Percentiles rank a stretch among this genome's conserved stretches.
Conservation (phyloP, 2,113 vertebrate species). For the Engraulis encrasicolus region DNA sequence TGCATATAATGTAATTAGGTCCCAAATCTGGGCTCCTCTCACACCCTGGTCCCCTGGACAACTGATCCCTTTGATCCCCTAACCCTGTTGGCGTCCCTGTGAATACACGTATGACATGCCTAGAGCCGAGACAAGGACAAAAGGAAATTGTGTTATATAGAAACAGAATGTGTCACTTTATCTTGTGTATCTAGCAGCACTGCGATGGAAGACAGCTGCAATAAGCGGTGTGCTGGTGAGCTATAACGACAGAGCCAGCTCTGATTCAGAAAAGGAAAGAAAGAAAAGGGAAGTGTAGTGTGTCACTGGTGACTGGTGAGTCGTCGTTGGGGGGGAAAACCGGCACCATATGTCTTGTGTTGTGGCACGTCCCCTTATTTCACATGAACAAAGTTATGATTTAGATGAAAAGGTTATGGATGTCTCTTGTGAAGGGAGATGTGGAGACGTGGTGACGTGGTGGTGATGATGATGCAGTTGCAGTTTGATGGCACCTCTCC, state of each 20-base stretch:
- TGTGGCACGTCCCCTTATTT: background rate
- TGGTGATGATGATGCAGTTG: too few species aligned
- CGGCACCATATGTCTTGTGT: background rate
- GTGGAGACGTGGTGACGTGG: too few species aligned
- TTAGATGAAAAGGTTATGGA: conserved; percentile 1
- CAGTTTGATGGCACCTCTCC: background rate
- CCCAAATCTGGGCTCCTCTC: too few species aligned
- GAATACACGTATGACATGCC: conserved; percentile 36
- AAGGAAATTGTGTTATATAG: conserved; percentile 5
- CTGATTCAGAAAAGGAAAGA: background rate
- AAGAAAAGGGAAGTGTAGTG: background rate
- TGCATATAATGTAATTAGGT: too few species aligned
- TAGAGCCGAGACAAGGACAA: background rate
- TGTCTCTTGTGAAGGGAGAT: background rate
- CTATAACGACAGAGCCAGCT: background rate
- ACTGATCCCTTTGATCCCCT: too few species aligned
- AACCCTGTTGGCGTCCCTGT: too few species aligned
- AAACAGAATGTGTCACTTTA: conserved; percentile 7
- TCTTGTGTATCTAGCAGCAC: background rate
- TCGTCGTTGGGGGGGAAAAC: background rate
- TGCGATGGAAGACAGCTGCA: background rate
- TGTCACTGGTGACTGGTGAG: background rate
- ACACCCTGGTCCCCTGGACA: too few species aligned
- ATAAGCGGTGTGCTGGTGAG: background rate
- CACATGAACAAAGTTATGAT: conserved; percentile 6